Evolutionary conservation across 2,888 invertebrate species (phyloP).

Genomic region (Hanleya hanleyi): DNA sequence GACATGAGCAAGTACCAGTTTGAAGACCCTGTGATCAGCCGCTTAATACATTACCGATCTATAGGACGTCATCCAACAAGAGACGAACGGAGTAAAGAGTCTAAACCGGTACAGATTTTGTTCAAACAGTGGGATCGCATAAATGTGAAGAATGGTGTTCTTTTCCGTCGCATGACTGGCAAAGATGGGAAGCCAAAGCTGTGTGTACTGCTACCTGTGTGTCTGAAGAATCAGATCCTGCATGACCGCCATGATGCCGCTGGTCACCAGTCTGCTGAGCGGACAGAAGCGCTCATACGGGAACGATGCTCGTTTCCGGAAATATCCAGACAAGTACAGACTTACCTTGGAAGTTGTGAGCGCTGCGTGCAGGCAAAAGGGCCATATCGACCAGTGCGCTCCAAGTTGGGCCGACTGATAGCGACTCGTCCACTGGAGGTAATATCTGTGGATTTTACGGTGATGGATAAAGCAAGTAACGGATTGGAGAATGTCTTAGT

Average conservation of each 20-base stretch:
- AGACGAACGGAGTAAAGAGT: neutral
- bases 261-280: constrained; percentile 10
- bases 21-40: neutral
- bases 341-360: neutral
- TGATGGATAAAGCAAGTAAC: neutral
- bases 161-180: neutral
- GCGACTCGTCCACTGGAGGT: constrained; percentile 2
- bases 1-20: neutral
- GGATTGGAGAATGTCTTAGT: neutral
- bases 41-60: neutral
- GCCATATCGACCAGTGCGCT: neutral
- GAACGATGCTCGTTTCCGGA: neutral
- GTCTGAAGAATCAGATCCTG: neutral
- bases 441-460: neutral
- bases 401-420: neutral
- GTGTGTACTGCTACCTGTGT: neutral
- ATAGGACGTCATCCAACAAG: neutral
- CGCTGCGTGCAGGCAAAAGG: constrained; percentile 4
- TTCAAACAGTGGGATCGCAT: constrained; percentile 1
- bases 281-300: neutral
- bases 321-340: neutral
- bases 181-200: neutral
- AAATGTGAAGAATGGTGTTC: neutral
- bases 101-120: neutral
- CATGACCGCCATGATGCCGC: neutral